Base-by-base conservation (phyloP, 1,140 invertebrate species). In the Ooceraea biroi region DNA sequence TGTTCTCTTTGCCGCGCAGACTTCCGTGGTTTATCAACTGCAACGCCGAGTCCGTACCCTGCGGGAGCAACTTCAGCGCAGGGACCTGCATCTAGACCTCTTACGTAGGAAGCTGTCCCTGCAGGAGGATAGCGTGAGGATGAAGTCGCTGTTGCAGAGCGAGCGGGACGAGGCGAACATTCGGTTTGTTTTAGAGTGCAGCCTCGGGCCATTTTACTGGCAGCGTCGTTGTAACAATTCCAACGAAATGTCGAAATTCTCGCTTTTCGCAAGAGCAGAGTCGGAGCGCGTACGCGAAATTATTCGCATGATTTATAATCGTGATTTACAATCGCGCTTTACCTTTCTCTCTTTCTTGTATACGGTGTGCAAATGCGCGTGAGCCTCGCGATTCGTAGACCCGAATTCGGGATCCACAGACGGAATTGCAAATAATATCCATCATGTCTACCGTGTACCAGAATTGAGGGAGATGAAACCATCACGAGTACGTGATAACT, bases 61-160 rank as follows among this genome's bases (percentile, higher is more conserved):
- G 0, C 95, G 98, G 19, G 98, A 99, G 91, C 98, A 99, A 92
- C 93, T 99, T 17, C 98, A 98, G 92, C 96, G 98, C 84, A 97
- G 98, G 90, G 98, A 99, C 93, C 95, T 99, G 3, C 98, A 99
- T 92, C 94, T 99, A 89, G 98, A 99, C 94, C 95, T 99, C 58
- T 94, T 99, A 22, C 95, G 98, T 27, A 96, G 98, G 86, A 99
- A 99, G 94, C 91, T 98, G 44, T 96, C 96, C 73, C 95, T 98
- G 0, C 97, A 98, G 92, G 97, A 98, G 88, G 97, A 97, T 58
- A 96, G 95, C 60, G 95, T 95, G 1, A 95, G 96, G 44, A 96
- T 96, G 46, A 96, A 96, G 82, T 96, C 96, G 3, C 95, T 96
- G 65, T 65, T 95, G 44, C 95, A 94, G 80, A 96, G 96, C 14